A percentile compares a stretch with the other conserved stretches of the same genome.
These are phyloP conservation scores for Andrena fulva DNA, from an alignment of 2,888 invertebrate species.

Conservation along the genomic window DNA sequence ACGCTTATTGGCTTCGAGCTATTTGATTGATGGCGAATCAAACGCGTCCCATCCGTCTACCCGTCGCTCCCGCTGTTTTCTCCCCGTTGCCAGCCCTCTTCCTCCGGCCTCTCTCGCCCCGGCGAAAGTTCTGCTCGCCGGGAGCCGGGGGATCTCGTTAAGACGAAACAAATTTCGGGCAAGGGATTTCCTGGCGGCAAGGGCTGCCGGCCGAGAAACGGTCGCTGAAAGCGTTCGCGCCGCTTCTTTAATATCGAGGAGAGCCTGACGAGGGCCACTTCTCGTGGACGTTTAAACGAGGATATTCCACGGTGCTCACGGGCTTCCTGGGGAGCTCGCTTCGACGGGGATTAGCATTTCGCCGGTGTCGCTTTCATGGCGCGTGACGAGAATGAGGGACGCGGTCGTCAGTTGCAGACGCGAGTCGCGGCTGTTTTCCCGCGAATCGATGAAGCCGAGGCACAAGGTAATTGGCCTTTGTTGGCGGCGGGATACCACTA, in stretches of 20 bases:
- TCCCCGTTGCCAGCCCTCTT: conserved; percentile 14
- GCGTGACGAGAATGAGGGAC: conserved; percentile 52
- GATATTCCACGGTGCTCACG: neutral
- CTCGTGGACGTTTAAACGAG: conserved; percentile 17
- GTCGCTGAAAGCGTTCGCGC: neutral
- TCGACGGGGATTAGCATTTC: conserved; percentile 49
- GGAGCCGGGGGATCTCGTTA: conserved; percentile 12
- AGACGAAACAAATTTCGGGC: conserved; percentile 21
- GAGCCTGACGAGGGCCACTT: neutral
- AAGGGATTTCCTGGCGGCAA: conserved; percentile 11
- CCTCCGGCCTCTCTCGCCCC: neutral
- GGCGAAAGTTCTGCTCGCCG: neutral
- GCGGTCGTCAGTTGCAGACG: conserved; percentile 53
- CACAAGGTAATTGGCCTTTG: conserved; percentile 51
- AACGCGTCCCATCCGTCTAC: conserved; percentile 36
- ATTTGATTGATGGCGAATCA: conserved; percentile 67
- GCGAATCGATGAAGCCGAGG: conserved; percentile 42
- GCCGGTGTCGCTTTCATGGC: conserved; percentile 32
- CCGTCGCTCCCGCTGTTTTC: neutral
- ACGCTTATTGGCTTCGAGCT: conserved; percentile 49
- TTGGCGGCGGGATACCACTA: conserved; percentile 31
- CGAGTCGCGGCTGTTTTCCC: conserved; percentile 47
- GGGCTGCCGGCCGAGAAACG: neutral
- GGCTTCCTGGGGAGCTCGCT: conserved; percentile 32
- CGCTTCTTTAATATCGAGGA: conserved; percentile 9